A percentile compares a stretch with the other conserved stretches of the same genome.
These are phyloP conservation scores for Peromyscus californicus DNA, from an alignment of 2,113 vertebrate genomes.

Conservation along the genomic window DNA sequence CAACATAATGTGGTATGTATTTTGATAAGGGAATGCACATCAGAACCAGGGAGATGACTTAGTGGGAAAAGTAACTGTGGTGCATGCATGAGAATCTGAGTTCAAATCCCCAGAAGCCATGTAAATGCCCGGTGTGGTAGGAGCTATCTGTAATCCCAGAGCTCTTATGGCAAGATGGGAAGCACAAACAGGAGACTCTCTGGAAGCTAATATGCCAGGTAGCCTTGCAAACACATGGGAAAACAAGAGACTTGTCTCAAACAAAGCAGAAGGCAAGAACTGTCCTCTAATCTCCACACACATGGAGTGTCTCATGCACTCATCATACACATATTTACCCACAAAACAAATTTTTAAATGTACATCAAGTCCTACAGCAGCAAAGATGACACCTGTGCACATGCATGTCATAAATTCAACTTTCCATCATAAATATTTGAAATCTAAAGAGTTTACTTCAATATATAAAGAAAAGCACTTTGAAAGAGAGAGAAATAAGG, in stretches of 20 bases:
- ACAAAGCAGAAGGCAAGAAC: not conserved
- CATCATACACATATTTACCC: not conserved
- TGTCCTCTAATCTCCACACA: not conserved
- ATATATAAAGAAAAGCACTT: not conserved
- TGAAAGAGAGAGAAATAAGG: not conserved
- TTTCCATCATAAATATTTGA: not conserved
- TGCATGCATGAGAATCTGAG: not conserved
- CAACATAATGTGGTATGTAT: not conserved
- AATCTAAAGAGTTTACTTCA: conserved; percentile 11
- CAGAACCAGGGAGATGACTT: not conserved
- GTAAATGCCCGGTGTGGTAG: too few species aligned
- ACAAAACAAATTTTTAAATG: not conserved
- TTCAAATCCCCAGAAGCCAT: not conserved
- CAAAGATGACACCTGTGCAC: not conserved
- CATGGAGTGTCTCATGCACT: not conserved
- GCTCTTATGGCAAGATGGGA: not conserved
- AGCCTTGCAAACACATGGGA: not conserved
- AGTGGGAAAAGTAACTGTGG: too few species aligned
- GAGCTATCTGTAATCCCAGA: not conserved
- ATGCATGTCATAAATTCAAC: not conserved
- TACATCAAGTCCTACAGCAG: not conserved
- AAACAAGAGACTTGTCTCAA: not conserved
- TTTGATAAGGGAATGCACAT: not conserved
- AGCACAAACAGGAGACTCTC: not conserved
- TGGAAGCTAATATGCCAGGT: not conserved